Conservation (phyloP, 2,888 invertebrate species). For the Cartodere bifasciata region DNA sequence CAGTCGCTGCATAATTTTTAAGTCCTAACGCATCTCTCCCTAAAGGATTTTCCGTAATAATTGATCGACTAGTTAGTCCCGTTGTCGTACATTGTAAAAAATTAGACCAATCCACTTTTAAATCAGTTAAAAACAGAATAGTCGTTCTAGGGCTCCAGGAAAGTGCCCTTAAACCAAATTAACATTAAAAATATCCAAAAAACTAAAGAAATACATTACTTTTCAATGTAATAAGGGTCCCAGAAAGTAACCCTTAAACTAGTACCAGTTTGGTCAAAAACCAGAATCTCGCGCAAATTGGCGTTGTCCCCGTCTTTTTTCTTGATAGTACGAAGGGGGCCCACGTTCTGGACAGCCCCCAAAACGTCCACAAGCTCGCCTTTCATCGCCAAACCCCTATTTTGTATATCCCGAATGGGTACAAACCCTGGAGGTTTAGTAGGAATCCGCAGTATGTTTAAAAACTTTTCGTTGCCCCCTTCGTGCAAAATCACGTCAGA, state of each 20-base stretch:
- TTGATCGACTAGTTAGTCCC: constrained; percentile 39
- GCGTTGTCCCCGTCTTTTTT: constrained; percentile 46
- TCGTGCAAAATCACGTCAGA: constrained; percentile 48
- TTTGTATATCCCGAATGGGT: constrained; percentile 43
- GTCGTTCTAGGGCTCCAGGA: constrained; percentile 57
- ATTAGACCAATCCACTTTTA: constrained; percentile 46
- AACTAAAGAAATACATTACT: constrained; percentile 30
- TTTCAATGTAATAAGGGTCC: constrained; percentile 56
- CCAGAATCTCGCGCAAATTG: constrained; percentile 51
- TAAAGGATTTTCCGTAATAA: constrained; percentile 64
- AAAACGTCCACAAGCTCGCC: constrained; percentile 49
- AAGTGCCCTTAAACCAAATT: constrained; percentile 36
- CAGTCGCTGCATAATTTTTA: constrained; percentile 37
- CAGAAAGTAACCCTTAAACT: constrained; percentile 52
- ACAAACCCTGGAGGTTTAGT: constrained; percentile 47
- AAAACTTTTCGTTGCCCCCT: constrained; percentile 39
- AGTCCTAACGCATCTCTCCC: constrained; percentile 47
- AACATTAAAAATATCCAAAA: background rate
- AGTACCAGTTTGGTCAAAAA: constrained; percentile 48
- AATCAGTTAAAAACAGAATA: constrained; percentile 59
- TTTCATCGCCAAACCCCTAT: constrained; percentile 28
- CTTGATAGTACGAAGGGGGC: constrained; percentile 47
- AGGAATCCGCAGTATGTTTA: constrained; percentile 46
- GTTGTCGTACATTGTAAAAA: constrained; percentile 40
- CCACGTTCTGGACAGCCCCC: constrained; percentile 50